phyloP scores from a whole-genome alignment of 2,888 invertebrate species.

The Chrysolina americana region DNA sequence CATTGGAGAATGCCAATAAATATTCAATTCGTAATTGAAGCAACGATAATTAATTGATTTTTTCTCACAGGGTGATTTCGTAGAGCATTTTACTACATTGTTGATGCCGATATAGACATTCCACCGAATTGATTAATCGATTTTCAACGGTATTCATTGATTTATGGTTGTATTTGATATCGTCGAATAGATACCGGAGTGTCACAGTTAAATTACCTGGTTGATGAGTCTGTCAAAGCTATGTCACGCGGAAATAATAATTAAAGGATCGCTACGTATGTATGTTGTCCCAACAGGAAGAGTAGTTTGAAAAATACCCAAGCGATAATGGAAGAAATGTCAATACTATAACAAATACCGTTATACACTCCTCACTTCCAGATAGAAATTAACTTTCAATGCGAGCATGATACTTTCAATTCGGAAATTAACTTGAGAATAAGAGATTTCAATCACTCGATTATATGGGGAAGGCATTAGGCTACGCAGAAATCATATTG shows the following conservation, averaged over 20 bases:
- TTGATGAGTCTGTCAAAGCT: slow-evolving; percentile 5
- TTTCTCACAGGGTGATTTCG: neutral
- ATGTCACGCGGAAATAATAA: neutral
- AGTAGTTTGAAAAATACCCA: no score
- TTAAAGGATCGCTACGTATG: neutral
- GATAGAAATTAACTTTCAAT: no score
- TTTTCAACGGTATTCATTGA: slow-evolving; percentile 23
- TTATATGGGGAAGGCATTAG: no score
- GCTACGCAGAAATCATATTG: no score
- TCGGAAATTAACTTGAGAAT: no score
- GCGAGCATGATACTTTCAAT: no score
- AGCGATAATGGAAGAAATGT: no score
- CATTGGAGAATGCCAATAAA: neutral
- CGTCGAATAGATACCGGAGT: neutral
- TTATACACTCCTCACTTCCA: no score
- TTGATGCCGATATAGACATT: slow-evolving; percentile 17
- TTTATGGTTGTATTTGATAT: slow-evolving; percentile 1
- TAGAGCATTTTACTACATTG: neutral
- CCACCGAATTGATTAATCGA: slow-evolving; percentile 22
- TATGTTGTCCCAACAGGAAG: no score
- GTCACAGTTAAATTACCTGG: slow-evolving; percentile 7
- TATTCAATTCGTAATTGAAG: slow-evolving; percentile 11
- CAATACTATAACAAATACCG: no score
- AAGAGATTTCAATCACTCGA: no score
- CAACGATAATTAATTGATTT: slow-evolving; percentile 8